Conservation (phyloP, 2,113 vertebrate genomes). For the Cyprinodon tularosa region DNA sequence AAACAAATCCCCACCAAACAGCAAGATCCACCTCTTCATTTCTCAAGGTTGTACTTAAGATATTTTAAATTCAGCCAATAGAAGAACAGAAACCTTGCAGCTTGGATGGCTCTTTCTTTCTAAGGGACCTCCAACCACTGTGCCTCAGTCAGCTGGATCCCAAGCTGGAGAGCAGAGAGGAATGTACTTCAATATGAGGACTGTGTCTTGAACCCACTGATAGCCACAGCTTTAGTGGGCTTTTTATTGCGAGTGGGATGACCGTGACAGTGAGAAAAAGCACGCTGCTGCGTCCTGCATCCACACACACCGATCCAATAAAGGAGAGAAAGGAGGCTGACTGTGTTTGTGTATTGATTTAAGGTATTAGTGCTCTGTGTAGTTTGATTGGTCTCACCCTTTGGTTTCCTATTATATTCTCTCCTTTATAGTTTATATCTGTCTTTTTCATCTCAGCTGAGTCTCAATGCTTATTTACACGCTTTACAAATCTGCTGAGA, state of each 20-base stretch:
- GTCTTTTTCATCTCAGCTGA: conserved; percentile 6
- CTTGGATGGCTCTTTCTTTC: neutral
- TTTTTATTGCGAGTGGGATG: conserved; percentile 8
- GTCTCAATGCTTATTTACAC: neutral
- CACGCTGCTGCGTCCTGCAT: conserved; percentile 9
- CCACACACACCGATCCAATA: conserved; percentile 56
- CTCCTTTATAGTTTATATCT: neutral
- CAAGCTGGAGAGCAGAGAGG: conserved; percentile 4
- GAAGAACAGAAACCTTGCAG: neutral
- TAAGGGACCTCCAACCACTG: neutral
- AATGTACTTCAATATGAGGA: conserved; percentile 18
- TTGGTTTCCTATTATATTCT: conserved; percentile 6
- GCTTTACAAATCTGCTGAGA: neutral
- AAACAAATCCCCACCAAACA: too few species aligned
- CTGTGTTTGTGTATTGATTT: conserved; percentile 59
- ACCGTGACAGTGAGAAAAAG: neutral
- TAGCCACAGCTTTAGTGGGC: conserved; percentile 15
- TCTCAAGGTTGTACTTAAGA: neutral
- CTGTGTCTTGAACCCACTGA: conserved; percentile 12
- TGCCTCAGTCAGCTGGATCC: conserved; percentile 13
- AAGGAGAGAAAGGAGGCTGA: conserved; percentile 40
- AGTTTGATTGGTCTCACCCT: conserved; percentile 41
- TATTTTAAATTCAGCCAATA: neutral
- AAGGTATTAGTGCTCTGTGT: conserved; percentile 32
- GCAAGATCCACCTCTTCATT: too few species aligned